Evolutionary conservation across 2,797 vertebrate species (phyloP), one percentile per base, ranked within the genome.

Genomic region (Limosa lapponica): DNA sequence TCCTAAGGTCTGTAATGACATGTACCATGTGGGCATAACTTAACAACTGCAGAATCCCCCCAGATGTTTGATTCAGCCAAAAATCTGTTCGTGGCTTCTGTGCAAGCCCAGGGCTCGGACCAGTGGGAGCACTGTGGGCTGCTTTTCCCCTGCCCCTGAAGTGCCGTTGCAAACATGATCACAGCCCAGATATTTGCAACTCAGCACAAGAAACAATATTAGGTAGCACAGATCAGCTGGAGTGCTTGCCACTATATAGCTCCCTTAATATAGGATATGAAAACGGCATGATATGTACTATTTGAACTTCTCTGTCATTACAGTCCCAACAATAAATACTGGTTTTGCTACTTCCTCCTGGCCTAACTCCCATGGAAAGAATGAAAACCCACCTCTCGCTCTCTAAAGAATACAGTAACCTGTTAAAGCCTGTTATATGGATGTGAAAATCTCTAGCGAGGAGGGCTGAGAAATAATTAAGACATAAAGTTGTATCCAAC

Each of bases 401-500:
- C 90, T 95, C 79, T 79, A 78, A 75, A 85, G 74, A 73, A 44
- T 25, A 92, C 65, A 57, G 10, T 75, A 74, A 82, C 92, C 91
- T 90, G 92, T 89, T 84, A 86, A 93, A 96, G 48, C 57, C 17
- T 77, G 80, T 44, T 90, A 48, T 25, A 87, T 23, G 6, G 0
- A 93, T 34, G 58, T 65, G 91, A 94, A 96, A 93, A 95, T 95
- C 90, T 90, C 80, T 25, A 70, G 58, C 16, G 54, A 96, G 89
- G 57, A 95, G 77, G 81, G 48, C 91, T 43, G 92, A 97, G 94
- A 97, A 96, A 93, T 96, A 97, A 98, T 96, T 95, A 96, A 97
- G 92, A 94, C 49, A 66, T 86, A 90, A 71, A 93, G 74, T 81
- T 81, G 65, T 74, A 95, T 71, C 81, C 88, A 96, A 95, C 72